Conservation (phyloP, 2,113 vertebrate species). For the Atherinomorus stipes region DNA sequence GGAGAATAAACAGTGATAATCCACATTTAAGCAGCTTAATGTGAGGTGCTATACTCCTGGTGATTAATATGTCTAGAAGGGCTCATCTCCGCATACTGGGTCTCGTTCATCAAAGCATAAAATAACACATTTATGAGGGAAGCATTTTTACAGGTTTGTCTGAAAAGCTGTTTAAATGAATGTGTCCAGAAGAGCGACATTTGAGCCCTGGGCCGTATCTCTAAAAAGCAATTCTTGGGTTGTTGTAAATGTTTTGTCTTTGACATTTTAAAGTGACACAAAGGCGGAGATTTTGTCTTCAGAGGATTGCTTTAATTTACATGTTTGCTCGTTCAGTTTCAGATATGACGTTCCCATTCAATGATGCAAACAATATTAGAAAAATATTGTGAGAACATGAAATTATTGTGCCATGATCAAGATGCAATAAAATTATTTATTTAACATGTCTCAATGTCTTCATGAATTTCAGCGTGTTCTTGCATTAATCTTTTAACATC, state of each 20-base stretch:
- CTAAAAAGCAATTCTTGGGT: conserved; percentile 38
- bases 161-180: conserved; percentile 48
- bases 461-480: conserved; percentile 2
- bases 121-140: conserved; percentile 55
- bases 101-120: conserved; percentile 70
- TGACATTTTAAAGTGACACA: conserved; percentile 21
- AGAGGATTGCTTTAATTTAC: conserved; percentile 1
- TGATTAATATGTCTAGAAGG: conserved; percentile 73
- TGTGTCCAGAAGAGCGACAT: conserved; percentile 34
- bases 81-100: conserved; percentile 68
- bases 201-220: conserved; percentile 25
- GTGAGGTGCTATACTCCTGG: conserved; percentile 75
- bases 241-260: conserved; percentile 48
- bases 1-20: conserved; percentile 78
- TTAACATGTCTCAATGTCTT: conserved; percentile 11
- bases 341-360: not conserved
- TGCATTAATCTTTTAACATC: conserved; percentile 32
- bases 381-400: not conserved
- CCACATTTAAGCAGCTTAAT: conserved; percentile 78
- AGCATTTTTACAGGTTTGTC: conserved; percentile 48
- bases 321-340: conserved; percentile 3
- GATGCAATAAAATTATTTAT: conserved; percentile 24
- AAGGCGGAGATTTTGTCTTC: not conserved
- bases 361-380: not conserved
- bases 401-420: not conserved